Base-by-base conservation (phyloP, 1,140 invertebrate species). In the Ectropis grisescens region DNA sequence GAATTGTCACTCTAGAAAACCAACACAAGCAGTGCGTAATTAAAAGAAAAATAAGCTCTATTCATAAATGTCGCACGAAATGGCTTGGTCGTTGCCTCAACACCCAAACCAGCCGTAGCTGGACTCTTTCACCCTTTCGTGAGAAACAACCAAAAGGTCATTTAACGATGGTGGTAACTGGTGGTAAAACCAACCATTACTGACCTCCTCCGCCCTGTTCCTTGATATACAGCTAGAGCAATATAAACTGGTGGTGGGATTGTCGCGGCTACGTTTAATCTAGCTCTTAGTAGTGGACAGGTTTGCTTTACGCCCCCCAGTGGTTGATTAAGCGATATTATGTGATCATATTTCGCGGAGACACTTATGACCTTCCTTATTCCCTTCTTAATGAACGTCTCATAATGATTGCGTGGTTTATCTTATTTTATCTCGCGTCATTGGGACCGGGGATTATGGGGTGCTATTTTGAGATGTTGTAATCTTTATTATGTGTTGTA, bases 21-120 rank as follows among this genome's bases (percentile, higher is more conserved):
- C n/a, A n/a, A n/a, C n/a, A n/a, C 58, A 43, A 56, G 60, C 27
- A 40, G 58, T 41, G n/a, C 58, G 58, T 79, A 79, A 79, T 79
- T 79, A 79, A 79, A 79, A 79, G 74, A 79, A 79, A 79, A 72
- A 79, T 79, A 75, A 71, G 61, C 46, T 64, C 69, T 67, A 75
- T 79, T 79, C 70, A 79, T 79, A 79, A 79, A 78, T 53, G 70
- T 78, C 70, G 54, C 44, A 39, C 47, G 58, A 54, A 65, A 75
- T 67, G 57, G 69, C 65, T 42, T 55, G 59, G 55, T 59, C 60
- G 59, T 64, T 47, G 46, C 37, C 50, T 58, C 41, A 41, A 43
- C 36, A n/a, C n/a, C n/a, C n/a, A n/a, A n/a, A 38, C 72, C 70
- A 67, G 32, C 29, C 8, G 27, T 27, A 11, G 8, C 7, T 15